Percentiles rank a stretch among this genome's conserved stretches.
These are phyloP conservation scores for Columba janthina DNA, from an alignment of 2,113 vertebrate species.

Conservation along the genomic window DNA sequence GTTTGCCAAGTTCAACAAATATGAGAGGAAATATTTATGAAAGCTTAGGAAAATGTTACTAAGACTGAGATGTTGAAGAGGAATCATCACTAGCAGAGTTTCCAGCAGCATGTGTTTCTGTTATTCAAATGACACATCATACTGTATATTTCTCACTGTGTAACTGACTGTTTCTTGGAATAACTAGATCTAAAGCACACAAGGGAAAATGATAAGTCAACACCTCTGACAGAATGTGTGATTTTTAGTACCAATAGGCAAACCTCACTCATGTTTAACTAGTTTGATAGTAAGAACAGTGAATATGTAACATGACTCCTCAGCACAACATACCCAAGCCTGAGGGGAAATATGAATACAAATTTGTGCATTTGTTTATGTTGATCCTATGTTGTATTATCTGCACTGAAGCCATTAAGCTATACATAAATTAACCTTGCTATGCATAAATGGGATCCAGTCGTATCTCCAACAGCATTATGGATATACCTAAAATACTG, in stretches of 20 bases:
- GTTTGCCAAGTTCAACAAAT: neutral
- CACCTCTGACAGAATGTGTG: neutral
- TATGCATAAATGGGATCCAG: neutral
- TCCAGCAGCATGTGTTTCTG: neutral
- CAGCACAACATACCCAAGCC: neutral
- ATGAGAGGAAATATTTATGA: neutral
- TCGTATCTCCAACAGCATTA: neutral
- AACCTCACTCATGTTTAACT: neutral
- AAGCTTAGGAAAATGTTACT: neutral
- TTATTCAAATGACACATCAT: neutral
- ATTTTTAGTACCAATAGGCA: neutral
- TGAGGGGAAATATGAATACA: neutral
- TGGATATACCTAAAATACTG: neutral
- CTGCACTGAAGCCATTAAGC: neutral
- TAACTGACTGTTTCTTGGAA: neutral
- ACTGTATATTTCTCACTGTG: neutral
- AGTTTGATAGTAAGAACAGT: neutral
- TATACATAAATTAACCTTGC: neutral
- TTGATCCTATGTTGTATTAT: neutral
- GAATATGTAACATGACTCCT: neutral
- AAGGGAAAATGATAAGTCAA: neutral
- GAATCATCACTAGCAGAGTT: neutral
- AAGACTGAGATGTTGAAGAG: neutral
- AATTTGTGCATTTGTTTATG: neutral
- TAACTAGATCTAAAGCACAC: neutral